Conservation (phyloP, 2,797 vertebrate species). For the Sebastes kiyomatsui region DNA sequence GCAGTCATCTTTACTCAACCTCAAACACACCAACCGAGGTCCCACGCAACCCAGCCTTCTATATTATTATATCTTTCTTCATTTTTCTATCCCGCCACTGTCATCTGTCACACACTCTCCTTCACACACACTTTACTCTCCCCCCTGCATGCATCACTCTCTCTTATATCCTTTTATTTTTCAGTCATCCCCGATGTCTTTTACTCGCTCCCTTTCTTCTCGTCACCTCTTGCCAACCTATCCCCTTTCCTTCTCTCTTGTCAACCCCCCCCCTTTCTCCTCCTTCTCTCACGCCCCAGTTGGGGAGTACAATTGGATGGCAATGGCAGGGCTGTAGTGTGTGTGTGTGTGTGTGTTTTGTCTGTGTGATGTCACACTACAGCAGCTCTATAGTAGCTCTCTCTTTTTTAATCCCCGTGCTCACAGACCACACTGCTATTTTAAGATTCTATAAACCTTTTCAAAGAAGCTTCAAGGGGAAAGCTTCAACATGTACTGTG, state of each 20-base stretch:
- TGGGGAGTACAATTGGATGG: conserved; percentile 74
- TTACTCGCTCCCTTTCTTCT: conserved; percentile 48
- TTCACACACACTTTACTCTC: background rate
- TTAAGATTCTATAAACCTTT: conserved; percentile 81
- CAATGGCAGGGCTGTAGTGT: conserved; percentile 49
- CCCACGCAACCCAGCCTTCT: conserved; percentile 3
- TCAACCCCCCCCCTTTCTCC: conserved; percentile 49
- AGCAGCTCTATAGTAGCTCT: conserved; percentile 66
- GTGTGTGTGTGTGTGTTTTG: conserved; percentile 40
- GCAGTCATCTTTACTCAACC: conserved; percentile 41
- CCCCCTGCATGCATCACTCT: conserved; percentile 26
- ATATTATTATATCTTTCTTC: conserved; percentile 24
- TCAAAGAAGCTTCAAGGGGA: conserved; percentile 69
- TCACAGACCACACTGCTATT: conserved; percentile 78
- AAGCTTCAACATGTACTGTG: conserved; percentile 55
- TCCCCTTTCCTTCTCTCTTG: conserved; percentile 52
- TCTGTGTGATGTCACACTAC: conserved; percentile 71
- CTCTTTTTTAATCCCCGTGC: conserved; percentile 75
- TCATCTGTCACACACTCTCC: conserved; percentile 3
- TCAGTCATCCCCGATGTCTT: conserved; percentile 32
- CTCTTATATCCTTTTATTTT: conserved; percentile 36
- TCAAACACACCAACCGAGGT: conserved; percentile 15
- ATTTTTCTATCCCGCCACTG: conserved; percentile 1
- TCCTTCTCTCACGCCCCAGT: conserved; percentile 78
- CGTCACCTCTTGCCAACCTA: conserved; percentile 63